Evolutionary conservation across 2,888 invertebrate genomes (phyloP).

Genomic region (Lepidonotus clava): DNA sequence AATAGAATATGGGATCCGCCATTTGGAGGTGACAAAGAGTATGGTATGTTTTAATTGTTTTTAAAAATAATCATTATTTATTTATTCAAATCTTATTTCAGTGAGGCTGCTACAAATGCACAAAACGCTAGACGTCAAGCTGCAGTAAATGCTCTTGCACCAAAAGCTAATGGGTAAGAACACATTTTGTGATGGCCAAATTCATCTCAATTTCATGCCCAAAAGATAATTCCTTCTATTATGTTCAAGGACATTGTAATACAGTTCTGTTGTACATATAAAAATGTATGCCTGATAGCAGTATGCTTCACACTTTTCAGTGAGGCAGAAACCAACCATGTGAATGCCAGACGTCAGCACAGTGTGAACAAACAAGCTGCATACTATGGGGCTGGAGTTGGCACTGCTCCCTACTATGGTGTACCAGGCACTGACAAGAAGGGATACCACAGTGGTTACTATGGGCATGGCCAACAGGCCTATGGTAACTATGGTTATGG

Average conservation of each 20-base stretch:
- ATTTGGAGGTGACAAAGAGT: no score
- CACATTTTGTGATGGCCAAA: neutral
- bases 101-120: no score
- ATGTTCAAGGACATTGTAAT: no score
- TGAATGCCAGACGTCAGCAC: neutral
- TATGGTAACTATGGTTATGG: slow-evolving; percentile 15
- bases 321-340: neutral
- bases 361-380: neutral
- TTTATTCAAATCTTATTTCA: no score
- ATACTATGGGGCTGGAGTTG: slow-evolving; percentile 31
- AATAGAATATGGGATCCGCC: no score
- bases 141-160: neutral
- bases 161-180: neutral
- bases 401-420: slow-evolving; percentile 36
- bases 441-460: neutral
- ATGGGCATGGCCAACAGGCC: neutral
- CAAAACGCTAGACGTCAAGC: neutral
- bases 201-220: neutral
- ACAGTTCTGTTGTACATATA: no score
- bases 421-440: neutral
- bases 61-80: no score
- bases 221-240: neutral
- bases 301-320: neutral
- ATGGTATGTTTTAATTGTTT: no score
- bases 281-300: no score